Evolutionary conservation across 2,888 invertebrate species (phyloP).

Genomic region (Sinotaia quadrata): DNA sequence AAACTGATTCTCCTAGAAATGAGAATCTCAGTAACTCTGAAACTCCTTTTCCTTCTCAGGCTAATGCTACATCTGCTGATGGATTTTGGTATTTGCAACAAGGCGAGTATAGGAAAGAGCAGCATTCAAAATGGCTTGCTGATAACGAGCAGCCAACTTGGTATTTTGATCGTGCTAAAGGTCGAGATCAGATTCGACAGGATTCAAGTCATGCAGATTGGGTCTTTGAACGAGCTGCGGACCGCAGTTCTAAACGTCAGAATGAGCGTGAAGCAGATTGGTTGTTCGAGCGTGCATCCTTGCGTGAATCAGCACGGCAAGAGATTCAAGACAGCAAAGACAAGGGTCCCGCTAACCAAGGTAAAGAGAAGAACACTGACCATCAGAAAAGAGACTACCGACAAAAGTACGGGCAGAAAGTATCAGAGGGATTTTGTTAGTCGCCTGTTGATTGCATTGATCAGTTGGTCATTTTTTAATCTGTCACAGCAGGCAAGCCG

Average conservation of each 20-base stretch:
- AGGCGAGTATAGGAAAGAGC: neutral
- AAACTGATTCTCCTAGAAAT: neutral
- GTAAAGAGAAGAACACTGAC: neutral
- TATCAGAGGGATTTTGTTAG: slow-evolving; percentile 31
- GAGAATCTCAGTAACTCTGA: neutral
- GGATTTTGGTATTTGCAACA: neutral
- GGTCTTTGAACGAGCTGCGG: slow-evolving; percentile 30
- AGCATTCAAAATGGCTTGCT: neutral
- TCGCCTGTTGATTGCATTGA: too few species aligned
- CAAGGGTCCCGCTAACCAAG: neutral
- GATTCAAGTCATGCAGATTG: slow-evolving; percentile 15
- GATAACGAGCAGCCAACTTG: neutral
- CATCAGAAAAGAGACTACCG: slow-evolving; percentile 10
- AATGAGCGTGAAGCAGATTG: slow-evolving; percentile 22
- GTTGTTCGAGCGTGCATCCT: slow-evolving; percentile 28
- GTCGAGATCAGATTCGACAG: slow-evolving; percentile 11
- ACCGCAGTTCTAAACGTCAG: slow-evolving; percentile 17
- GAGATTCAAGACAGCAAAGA: neutral
- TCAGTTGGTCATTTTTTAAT: too few species aligned
- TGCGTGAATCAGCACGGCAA: neutral
- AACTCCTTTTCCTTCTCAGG: too few species aligned
- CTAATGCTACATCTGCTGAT: neutral
- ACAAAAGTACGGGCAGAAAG: slow-evolving; percentile 13
- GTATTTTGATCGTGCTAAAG: slow-evolving; percentile 17
- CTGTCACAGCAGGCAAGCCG: too few species aligned